Conservation (phyloP, 2,113 vertebrate genomes). For the Oryzias javanicus region DNA sequence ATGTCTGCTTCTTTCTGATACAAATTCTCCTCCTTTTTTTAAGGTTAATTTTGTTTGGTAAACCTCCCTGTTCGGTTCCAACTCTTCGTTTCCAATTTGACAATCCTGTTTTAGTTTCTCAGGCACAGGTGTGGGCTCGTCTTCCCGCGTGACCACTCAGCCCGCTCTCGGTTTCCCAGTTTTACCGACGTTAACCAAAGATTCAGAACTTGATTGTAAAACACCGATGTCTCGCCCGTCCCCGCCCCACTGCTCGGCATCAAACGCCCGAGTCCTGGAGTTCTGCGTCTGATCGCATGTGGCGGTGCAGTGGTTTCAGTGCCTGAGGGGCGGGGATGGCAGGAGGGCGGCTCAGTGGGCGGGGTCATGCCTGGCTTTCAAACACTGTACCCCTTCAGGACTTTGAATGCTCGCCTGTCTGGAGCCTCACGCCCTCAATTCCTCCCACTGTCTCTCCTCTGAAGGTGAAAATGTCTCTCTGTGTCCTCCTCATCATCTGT, state of each 20-base stretch:
- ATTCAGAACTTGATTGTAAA: conserved; percentile 82
- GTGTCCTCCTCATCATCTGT: conserved; percentile 39
- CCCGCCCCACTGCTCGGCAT: conserved; percentile 59
- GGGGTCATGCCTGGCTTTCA: conserved; percentile 51
- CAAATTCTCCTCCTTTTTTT: neutral
- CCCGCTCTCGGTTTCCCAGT: conserved; percentile 58
- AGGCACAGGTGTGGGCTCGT: conserved; percentile 51
- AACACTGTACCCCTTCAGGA: no score
- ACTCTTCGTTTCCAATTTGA: conserved; percentile 67
- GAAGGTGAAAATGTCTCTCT: conserved; percentile 51
- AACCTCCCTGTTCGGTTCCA: neutral
- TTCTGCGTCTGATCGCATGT: conserved; percentile 13
- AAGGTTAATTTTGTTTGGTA: conserved; percentile 15
- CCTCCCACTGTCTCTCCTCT: conserved; percentile 75
- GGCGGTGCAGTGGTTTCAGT: conserved; percentile 52
- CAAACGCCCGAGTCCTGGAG: conserved; percentile 25
- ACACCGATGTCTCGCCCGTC: conserved; percentile 49
- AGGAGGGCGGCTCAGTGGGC: conserved; percentile 57
- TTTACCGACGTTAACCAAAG: conserved; percentile 81
- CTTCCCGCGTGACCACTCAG: conserved; percentile 33
- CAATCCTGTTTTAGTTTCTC: conserved; percentile 65
- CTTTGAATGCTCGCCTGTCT: no score
- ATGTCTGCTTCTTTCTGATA: conserved; percentile 53
- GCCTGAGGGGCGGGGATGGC: conserved; percentile 70
- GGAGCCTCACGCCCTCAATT: neutral